Conservation (phyloP, 2,888 invertebrate species). For the Protophormia terraenovae region DNA sequence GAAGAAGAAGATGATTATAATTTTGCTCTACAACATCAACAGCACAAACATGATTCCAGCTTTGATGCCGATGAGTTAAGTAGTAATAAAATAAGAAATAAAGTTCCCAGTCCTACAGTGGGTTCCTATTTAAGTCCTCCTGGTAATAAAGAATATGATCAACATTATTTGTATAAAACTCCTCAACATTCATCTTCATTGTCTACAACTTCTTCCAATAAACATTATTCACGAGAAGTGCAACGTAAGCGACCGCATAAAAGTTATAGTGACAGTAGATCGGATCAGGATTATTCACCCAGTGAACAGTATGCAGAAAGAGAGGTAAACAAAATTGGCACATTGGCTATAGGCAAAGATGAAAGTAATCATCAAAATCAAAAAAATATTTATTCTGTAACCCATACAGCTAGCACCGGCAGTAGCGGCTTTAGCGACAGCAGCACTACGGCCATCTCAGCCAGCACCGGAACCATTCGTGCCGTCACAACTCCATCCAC, state of each 20-base stretch:
- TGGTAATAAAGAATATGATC: slow-evolving; percentile 72
- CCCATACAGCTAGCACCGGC: slow-evolving; percentile 72
- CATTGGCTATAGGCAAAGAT: slow-evolving; percentile 69
- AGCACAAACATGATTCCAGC: slow-evolving; percentile 61
- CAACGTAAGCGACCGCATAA: slow-evolving; percentile 71
- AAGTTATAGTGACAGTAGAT: slow-evolving; percentile 73
- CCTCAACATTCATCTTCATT: slow-evolving; percentile 24
- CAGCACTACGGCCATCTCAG: slow-evolving; percentile 63
- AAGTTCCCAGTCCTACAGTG: slow-evolving; percentile 73
- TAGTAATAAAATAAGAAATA: slow-evolving; percentile 75
- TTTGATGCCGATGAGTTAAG: slow-evolving; percentile 75
- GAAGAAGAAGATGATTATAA: slow-evolving; percentile 75
- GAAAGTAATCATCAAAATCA: slow-evolving; percentile 77
- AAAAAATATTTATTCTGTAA: slow-evolving; percentile 79
- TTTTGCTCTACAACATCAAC: slow-evolving; percentile 64
- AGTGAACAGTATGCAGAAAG: slow-evolving; percentile 77
- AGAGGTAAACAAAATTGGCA: slow-evolving; percentile 78
- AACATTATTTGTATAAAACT: slow-evolving; percentile 68
- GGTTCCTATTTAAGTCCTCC: slow-evolving; percentile 80
- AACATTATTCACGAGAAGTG: slow-evolving; percentile 42
- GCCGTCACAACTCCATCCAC: slow-evolving; percentile 60
- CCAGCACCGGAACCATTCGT: slow-evolving; percentile 66
- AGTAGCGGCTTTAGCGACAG: slow-evolving; percentile 67
- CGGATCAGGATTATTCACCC: slow-evolving; percentile 76
- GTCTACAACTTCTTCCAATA: slow-evolving; percentile 5